A percentile compares a stretch with the other conserved stretches of the same genome.
Conservation (phyloP, 2,888 invertebrate species). For the Heteromurus nitidus region DNA sequence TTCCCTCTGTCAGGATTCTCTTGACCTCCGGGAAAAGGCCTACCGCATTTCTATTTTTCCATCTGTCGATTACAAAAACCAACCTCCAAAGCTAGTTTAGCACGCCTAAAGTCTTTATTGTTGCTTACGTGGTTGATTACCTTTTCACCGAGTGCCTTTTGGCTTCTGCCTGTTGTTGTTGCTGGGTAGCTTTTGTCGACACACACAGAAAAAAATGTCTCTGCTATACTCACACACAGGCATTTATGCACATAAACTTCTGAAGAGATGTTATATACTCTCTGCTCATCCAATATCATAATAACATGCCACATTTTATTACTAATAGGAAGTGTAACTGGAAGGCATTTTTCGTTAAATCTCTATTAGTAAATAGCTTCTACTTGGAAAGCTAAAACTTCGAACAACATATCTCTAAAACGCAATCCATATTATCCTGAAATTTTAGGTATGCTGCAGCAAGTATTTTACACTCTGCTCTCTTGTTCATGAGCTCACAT, state of each 20-base stretch:
- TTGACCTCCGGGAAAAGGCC: constrained; percentile 71
- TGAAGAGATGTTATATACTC: background rate
- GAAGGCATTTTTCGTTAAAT: constrained; percentile 16
- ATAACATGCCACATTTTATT: constrained; percentile 43
- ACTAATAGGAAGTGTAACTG: constrained; percentile 39
- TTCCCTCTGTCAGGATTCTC: constrained; percentile 46
- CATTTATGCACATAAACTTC: background rate
- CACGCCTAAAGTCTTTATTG: constrained; percentile 65
- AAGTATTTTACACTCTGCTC: too few species aligned
- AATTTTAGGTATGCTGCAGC: too few species aligned
- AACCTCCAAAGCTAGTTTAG: constrained; percentile 62
- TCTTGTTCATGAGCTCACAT: constrained; percentile 20
- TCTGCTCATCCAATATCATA: constrained; percentile 8
- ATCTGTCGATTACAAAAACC: constrained; percentile 65
- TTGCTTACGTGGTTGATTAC: constrained; percentile 50
- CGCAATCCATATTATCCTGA: too few species aligned
- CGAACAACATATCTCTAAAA: too few species aligned
- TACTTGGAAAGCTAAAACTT: background rate
- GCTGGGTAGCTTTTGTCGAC: background rate
- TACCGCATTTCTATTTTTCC: constrained; percentile 70
- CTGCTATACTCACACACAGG: too few species aligned
- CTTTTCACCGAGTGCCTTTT: constrained; percentile 4
- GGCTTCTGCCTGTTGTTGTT: background rate
- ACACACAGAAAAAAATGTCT: constrained; percentile 7
- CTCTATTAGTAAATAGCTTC: background rate